These are phyloP conservation scores for Hylia prasina DNA, from an alignment of 2,113 vertebrate species.

Conservation along the genomic window DNA sequence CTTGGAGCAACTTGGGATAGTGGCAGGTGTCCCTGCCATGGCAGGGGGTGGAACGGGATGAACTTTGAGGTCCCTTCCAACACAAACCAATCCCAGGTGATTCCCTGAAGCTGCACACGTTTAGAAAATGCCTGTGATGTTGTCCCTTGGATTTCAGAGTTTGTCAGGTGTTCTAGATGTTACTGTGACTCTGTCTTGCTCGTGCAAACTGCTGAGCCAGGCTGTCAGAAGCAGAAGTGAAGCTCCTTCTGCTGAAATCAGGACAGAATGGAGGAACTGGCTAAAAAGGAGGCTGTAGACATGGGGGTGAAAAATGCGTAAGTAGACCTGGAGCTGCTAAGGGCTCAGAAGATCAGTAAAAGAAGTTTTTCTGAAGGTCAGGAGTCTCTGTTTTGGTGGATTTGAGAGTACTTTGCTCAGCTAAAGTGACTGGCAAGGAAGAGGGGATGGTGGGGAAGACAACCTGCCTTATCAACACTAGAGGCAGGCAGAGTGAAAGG, in stretches of 20 bases:
- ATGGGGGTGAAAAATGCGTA: neutral
- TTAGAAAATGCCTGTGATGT: neutral
- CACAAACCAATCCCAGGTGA: neutral
- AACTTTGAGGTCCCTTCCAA: neutral
- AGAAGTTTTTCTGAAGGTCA: neutral
- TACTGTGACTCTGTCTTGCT: neutral
- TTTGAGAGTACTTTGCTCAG: neutral
- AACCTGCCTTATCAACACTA: neutral
- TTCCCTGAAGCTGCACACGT: neutral
- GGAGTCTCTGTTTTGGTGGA: neutral
- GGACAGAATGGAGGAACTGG: neutral
- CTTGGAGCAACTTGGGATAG: rapidly evolving
- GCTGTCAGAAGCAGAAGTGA: neutral
- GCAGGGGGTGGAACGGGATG: neutral
- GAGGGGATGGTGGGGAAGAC: too few relatives aligned
- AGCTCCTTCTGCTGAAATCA: neutral
- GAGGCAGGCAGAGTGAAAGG: neutral
- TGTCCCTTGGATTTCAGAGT: neutral
- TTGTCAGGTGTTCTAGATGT: neutral
- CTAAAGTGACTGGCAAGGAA: neutral
- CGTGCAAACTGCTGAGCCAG: neutral
- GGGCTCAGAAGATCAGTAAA: neutral
- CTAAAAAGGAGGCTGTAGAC: neutral
- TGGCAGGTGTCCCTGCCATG: neutral
- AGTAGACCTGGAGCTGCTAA: neutral